phyloP scores from a whole-genome alignment of 2,113 vertebrate species.

The Hypomesus transpacificus region DNA sequence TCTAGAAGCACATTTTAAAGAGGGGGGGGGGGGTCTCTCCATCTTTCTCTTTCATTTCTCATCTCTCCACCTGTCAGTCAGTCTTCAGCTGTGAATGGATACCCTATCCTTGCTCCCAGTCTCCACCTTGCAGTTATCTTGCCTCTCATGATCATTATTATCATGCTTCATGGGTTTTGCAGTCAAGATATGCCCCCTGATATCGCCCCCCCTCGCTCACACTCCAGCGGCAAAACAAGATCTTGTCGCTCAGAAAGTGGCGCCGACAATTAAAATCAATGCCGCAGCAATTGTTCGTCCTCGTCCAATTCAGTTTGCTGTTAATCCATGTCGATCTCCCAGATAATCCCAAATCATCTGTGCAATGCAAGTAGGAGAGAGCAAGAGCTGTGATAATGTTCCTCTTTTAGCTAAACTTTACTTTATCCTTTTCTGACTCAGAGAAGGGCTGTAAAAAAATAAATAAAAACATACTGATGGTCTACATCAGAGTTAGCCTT shows the following conservation, averaged over 20 bases:
- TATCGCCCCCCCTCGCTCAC: slow-evolving; percentile 44
- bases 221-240: slow-evolving; percentile 59
- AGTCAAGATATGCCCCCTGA: slow-evolving; percentile 67
- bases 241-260: slow-evolving; percentile 59
- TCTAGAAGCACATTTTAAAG: neutral
- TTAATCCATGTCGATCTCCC: slow-evolving; percentile 61
- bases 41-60: neutral
- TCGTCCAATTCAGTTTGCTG: slow-evolving; percentile 52
- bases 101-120: slow-evolving; percentile 61
- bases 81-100: slow-evolving; percentile 54
- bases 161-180: slow-evolving; percentile 63
- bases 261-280: slow-evolving; percentile 72
- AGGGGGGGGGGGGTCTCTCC: slow-evolving; percentile 22
- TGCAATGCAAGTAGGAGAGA: slow-evolving; percentile 40
- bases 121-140: slow-evolving; percentile 65
- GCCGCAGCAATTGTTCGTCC: slow-evolving; percentile 61
- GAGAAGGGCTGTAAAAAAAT: neutral
- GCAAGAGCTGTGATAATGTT: slow-evolving; percentile 44
- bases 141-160: slow-evolving; percentile 70
- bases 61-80: slow-evolving; percentile 57
- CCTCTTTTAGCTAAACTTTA: slow-evolving; percentile 18
- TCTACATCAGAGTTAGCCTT: slow-evolving; percentile 44
- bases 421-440: slow-evolving; percentile 14
- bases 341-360: slow-evolving; percentile 56
- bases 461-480: no score